Evolutionary conservation across 30 jellyfish, hydroid and myxozoan genomes (phyloP), one percentile per base, ranked within the genome.

Genomic region (Chrysaora quinquecirrha): DNA sequence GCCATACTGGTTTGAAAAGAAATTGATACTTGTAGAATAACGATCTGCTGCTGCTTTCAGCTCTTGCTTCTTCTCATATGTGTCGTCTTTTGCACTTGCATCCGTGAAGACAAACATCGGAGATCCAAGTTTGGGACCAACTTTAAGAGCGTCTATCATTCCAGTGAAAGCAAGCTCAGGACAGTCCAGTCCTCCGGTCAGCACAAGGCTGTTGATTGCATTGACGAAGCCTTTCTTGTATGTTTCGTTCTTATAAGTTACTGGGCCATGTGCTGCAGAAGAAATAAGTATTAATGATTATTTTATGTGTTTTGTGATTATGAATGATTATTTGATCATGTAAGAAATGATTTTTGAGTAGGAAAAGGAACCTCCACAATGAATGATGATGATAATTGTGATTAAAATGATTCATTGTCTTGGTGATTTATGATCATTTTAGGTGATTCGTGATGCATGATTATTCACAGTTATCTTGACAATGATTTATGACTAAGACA

Each of bases 51-150:
- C 62, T 18, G 92, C 84, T 47, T 73, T 85, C 22, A 92, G 76
- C 20, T 48, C 68, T 0, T 48, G 71, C 68, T 48, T 92, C 9
- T 74, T 85, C 30, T 66, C 96, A 1, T 70, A 76, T 0, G 95
- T 32, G 35, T 74, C 94, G 58, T 92, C 98, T 56, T 79, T 85
- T 0, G 98, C 96, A 73, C 88, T 78, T 52, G 98, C 98, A 66
- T 92, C 98, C 24, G 98, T 92, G 86, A 92, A 92, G 1, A 92
- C 98, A 30, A 83, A 92, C 98, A 92, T 92, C 2, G 96, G 96
- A 18, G 97, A 86, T 33, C 96, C 92, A 23, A 58, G 48, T 30
- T 60, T 38, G 0, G 98, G 98, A 2, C 73, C 76, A 1, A 64
- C 82, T 48, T 80, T 66, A 78, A 56, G 86, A 24, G 97, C 98